Conservation (phyloP, 2,888 invertebrate species). For the Helobdella robusta region DNA sequence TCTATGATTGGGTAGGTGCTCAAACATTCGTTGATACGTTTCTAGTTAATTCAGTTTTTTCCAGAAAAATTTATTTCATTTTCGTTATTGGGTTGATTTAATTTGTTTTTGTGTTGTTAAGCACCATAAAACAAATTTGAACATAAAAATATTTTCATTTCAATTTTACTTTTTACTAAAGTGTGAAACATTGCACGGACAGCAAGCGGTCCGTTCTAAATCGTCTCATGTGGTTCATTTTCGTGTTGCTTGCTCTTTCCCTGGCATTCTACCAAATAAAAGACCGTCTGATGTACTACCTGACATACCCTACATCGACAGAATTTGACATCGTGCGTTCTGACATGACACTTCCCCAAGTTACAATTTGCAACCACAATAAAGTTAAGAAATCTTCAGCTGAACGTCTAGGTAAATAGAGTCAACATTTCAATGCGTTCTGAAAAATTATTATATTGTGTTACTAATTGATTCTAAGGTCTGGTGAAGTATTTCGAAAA, state of each 20-base stretch:
- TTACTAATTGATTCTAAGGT: too few relatives aligned
- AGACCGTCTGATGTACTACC: conserved; percentile 23
- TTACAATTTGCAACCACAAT: conserved; percentile 25
- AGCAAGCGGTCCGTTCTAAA: conserved; percentile 54
- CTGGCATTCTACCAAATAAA: conserved; percentile 19
- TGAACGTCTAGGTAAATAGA: too few relatives aligned
- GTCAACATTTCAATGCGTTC: background rate
- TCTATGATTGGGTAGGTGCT: too few relatives aligned
- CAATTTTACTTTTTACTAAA: too few relatives aligned
- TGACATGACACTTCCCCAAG: conserved; percentile 11
- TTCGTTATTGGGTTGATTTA: too few relatives aligned
- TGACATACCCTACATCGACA: conserved; percentile 20
- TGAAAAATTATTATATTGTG: too few relatives aligned
- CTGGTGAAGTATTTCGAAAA: conserved; percentile 10
- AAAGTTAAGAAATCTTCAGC: conserved; percentile 9
- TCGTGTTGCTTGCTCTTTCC: conserved; percentile 4
- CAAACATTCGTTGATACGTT: too few relatives aligned
- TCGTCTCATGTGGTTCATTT: conserved; percentile 18
- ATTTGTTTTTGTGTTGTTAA: too few relatives aligned
- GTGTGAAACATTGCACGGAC: conserved; percentile 14
- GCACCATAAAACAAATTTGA: too few relatives aligned
- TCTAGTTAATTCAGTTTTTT: too few relatives aligned
- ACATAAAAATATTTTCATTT: too few relatives aligned
- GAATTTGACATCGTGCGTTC: conserved; percentile 2
- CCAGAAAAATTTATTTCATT: too few relatives aligned